Evolutionary conservation across 2,113 vertebrate genomes (phyloP).

Genomic region (Pionites leucogaster): DNA sequence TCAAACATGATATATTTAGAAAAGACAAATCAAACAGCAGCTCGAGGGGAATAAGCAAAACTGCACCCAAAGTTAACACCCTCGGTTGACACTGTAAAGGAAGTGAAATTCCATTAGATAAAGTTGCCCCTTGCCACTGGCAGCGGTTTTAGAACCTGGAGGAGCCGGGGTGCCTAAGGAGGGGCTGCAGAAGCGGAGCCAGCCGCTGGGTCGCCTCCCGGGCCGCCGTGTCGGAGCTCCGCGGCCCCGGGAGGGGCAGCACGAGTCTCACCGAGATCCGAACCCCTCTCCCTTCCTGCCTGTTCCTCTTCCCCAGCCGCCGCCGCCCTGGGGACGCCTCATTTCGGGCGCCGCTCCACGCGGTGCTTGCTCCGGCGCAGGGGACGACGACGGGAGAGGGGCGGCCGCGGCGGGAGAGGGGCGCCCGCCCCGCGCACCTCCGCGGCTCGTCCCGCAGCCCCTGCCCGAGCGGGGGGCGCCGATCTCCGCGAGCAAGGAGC

Average conservation of each 20-base stretch:
- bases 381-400: too few species aligned
- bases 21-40: background rate
- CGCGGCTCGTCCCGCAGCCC: background rate
- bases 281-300: too few species aligned
- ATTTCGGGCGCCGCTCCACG: background rate
- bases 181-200: background rate
- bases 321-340: background rate
- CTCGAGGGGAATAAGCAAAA: background rate
- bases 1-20: background rate
- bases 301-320: background rate
- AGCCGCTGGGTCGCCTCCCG: background rate
- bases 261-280: background rate
- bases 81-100: background rate
- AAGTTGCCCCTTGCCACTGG: background rate
- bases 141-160: background rate
- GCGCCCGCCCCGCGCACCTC: background rate
- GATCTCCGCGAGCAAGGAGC: background rate
- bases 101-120: background rate
- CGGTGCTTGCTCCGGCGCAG: accelerated
- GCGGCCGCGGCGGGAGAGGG: background rate
- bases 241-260: background rate
- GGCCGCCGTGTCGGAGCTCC: background rate
- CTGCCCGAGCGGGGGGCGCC: background rate
- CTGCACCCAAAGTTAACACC: background rate
- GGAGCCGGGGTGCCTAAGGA: background rate